Conservation (phyloP, 2,888 invertebrate species). For the Eupithecia tripunctaria region DNA sequence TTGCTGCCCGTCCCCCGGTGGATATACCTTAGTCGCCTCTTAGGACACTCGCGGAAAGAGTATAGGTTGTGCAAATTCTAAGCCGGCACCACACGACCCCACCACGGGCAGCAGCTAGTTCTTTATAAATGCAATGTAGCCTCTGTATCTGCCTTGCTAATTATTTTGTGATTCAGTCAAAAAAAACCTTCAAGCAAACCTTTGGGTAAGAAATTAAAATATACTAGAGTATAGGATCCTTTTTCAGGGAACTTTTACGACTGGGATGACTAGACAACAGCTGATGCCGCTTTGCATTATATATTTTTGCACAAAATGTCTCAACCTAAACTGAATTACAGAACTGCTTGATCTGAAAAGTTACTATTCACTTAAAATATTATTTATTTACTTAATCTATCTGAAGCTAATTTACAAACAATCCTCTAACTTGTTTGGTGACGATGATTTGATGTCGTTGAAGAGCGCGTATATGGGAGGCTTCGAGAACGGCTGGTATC, state of each 20-base stretch:
- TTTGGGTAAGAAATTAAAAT: conserved; percentile 15
- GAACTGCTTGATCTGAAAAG: neutral
- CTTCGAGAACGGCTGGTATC: too few species aligned
- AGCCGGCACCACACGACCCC: too few species aligned
- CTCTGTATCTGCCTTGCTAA: neutral
- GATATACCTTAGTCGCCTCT: too few species aligned
- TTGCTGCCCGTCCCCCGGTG: too few species aligned
- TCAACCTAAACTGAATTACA: neutral
- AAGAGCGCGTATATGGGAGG: too few species aligned
- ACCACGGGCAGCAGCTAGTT: too few species aligned
- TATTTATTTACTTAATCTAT: neutral
- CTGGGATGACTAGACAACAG: conserved; percentile 23
- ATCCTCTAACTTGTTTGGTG: too few species aligned
- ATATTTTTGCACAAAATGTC: conserved; percentile 9
- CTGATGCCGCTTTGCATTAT: conserved; percentile 30
- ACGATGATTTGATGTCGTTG: too few species aligned
- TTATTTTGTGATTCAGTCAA: neutral
- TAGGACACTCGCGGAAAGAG: too few species aligned
- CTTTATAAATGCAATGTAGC: neutral
- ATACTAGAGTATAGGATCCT: conserved; percentile 16
- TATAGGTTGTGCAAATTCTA: too few species aligned
- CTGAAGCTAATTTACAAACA: too few species aligned
- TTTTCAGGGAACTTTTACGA: conserved; percentile 29
- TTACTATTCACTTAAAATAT: neutral
- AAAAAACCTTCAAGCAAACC: neutral